Base-by-base conservation (phyloP, 2,888 invertebrate genomes). In the Scaptodrosophila latifasciaeformis region DNA sequence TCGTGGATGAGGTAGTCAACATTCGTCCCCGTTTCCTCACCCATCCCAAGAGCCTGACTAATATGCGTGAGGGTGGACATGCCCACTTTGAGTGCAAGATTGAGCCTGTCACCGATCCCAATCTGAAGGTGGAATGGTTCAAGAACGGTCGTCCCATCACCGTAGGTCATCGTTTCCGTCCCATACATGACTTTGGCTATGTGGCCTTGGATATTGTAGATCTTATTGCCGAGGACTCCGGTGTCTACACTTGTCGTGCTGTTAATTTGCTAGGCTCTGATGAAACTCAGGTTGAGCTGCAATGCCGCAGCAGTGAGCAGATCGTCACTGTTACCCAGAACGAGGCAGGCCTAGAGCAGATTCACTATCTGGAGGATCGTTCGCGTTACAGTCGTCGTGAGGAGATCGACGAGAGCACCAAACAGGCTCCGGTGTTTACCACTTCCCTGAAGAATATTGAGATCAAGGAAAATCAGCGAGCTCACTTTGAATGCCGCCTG, bases 71-170 rank as follows among this genome's bases (percentile, higher is more conserved):
- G 88, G 93, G 96, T 37, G 92, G 94, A 68, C 95, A 96, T 82
- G 97, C 97, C 42, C 98, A 99, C 85, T 97, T 99, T 86, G 99
- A 99, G 88, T 97, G 97, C 85, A 96, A 97, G 85, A 90, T 99
- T 29, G 96, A 97, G 85, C 99, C 99, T 29, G 95, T 98, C 6
- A 97, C 96, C 4, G 99, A 99, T 88, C 91, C 98, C 0, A 97
- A 97, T 81, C 89, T 99, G 71, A 96, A 95, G 86, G 96, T 99
- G 2, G 97, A 97, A 87, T 99, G 98, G 98, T 96, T 91, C 83
- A 96, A 96, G 84, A 95, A 99, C 86, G 97, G 96, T 37, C 92
- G 94, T 71, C 96, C 97, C 19, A 92, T 99, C 48, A 96, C 94
- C 13, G 92, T 96, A 83, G 97, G 97, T 44, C 96, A 97, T 84